A percentile compares a stretch with the other conserved stretches of the same genome.
Evolutionary conservation across 2,113 vertebrate genomes (phyloP).

Genomic region (Colius striatus): DNA sequence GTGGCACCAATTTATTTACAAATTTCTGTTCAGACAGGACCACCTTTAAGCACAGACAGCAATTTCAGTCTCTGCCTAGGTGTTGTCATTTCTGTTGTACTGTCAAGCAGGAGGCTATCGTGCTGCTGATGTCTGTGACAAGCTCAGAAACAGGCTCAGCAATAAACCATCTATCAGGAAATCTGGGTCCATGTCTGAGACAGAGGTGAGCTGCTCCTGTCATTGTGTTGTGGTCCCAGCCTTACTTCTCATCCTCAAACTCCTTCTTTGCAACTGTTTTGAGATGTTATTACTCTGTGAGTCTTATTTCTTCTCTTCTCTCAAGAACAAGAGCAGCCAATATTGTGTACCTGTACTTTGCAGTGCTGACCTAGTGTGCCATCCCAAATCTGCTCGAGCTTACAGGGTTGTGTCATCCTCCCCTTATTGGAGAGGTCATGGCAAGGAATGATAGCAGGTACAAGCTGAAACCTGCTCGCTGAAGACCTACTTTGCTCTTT

Average conservation of each 20-base stretch:
- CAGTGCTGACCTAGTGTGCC: background rate
- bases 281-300: background rate
- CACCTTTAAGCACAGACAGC: background rate
- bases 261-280: background rate
- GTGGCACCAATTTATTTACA: background rate
- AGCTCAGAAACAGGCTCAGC: background rate
- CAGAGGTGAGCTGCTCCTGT: background rate
- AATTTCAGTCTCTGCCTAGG: background rate
- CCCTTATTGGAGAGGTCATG: background rate
- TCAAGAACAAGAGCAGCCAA: background rate
- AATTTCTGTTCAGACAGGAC: background rate
- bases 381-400: background rate
- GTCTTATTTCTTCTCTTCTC: background rate
- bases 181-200: background rate
- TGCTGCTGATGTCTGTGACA: background rate
- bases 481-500: background rate
- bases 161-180: background rate
- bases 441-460: fast-evolving
- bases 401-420: background rate
- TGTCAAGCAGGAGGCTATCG: background rate
- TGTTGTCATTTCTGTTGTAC: background rate
- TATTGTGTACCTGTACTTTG: background rate
- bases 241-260: background rate
- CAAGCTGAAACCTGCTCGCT: background rate
- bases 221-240: background rate